These are phyloP conservation scores for Temnothorax curvispinosus DNA, from an alignment of 1,140 invertebrate genomes.

Conservation along the genomic window DNA sequence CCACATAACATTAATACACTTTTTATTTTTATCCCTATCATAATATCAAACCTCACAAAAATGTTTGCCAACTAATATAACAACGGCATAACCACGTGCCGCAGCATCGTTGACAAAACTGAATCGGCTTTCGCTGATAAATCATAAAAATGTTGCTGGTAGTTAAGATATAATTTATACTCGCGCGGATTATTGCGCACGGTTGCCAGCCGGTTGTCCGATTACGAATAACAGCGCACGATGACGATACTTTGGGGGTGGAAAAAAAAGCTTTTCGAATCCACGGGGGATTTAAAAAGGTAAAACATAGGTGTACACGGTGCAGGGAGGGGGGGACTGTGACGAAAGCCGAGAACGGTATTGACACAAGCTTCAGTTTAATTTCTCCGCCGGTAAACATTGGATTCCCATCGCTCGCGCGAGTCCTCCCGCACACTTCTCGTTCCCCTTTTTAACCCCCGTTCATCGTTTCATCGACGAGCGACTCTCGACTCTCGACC, in stretches of 20 bases:
- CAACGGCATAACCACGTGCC: slow-evolving; percentile 12
- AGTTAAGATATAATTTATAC: slow-evolving; percentile 46
- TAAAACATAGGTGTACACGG: slow-evolving; percentile 71
- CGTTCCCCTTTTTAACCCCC: slow-evolving; percentile 64
- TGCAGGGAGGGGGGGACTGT: slow-evolving; percentile 68
- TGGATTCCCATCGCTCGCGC: slow-evolving; percentile 80
- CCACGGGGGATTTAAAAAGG: slow-evolving; percentile 74
- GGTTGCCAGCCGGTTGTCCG: slow-evolving; percentile 24
- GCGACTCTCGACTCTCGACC: slow-evolving; percentile 50
- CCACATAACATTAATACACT: slow-evolving; percentile 3
- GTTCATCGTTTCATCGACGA: slow-evolving; percentile 36
- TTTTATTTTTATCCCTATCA: slow-evolving; percentile 9
- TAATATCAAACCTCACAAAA: slow-evolving; percentile 8
- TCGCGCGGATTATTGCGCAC: slow-evolving; percentile 22
- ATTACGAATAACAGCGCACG: slow-evolving; percentile 51
- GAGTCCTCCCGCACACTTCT: slow-evolving; percentile 18
- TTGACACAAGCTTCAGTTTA: slow-evolving; percentile 85
- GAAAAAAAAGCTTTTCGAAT: slow-evolving; percentile 34
- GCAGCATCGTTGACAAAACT: slow-evolving; percentile 38
- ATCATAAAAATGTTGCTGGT: slow-evolving; percentile 47
- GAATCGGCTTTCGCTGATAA: slow-evolving; percentile 56
- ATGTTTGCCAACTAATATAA: slow-evolving; percentile 40
- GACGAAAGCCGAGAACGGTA: slow-evolving; percentile 83
- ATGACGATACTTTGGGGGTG: slow-evolving; percentile 17
- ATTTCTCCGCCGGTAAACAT: slow-evolving; percentile 84